These are phyloP conservation scores for Phyto melanocephala DNA, from an alignment of 2,888 invertebrate genomes.

Conservation along the genomic window DNA sequence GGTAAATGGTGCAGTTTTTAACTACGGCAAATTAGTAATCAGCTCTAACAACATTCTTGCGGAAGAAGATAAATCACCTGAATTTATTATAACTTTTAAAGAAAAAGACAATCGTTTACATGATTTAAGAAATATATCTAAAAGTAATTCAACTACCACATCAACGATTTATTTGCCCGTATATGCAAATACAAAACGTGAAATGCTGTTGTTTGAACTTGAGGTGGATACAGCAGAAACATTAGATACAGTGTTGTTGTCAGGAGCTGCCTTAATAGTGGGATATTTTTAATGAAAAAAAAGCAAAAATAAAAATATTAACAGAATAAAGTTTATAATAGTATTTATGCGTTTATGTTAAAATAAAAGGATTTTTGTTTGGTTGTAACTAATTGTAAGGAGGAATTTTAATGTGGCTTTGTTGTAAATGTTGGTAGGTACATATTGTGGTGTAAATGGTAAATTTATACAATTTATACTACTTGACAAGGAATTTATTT, in stretches of 20 bases:
- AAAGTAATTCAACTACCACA: not conserved
- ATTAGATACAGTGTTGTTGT: constrained; percentile 72
- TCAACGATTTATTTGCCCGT: constrained; percentile 70
- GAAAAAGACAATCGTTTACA: constrained; percentile 43
- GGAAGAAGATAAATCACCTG: constrained; percentile 67
- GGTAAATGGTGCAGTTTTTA: constrained; percentile 73
- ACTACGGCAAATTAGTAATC: constrained; percentile 68
- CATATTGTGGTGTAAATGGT: not conserved
- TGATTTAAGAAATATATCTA: constrained; percentile 38
- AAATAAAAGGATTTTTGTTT: constrained; percentile 28
- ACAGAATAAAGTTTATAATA: not conserved
- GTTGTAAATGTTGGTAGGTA: too few relatives aligned
- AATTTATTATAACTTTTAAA: constrained; percentile 69
- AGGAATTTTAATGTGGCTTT: not conserved
- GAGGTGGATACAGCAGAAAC: constrained; percentile 70
- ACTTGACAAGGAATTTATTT: too few relatives aligned
- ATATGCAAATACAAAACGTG: constrained; percentile 73
- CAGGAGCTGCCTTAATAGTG: constrained; percentile 77
- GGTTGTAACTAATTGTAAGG: not conserved
- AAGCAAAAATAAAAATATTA: not conserved
- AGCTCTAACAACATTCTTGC: constrained; percentile 51
- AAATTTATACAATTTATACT: not conserved
- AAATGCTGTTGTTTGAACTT: constrained; percentile 74
- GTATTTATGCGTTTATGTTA: not conserved
- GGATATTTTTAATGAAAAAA: constrained; percentile 69